Evolutionary conservation across 2,888 invertebrate species (phyloP).

Genomic region (Drosophila phalerata): DNA sequence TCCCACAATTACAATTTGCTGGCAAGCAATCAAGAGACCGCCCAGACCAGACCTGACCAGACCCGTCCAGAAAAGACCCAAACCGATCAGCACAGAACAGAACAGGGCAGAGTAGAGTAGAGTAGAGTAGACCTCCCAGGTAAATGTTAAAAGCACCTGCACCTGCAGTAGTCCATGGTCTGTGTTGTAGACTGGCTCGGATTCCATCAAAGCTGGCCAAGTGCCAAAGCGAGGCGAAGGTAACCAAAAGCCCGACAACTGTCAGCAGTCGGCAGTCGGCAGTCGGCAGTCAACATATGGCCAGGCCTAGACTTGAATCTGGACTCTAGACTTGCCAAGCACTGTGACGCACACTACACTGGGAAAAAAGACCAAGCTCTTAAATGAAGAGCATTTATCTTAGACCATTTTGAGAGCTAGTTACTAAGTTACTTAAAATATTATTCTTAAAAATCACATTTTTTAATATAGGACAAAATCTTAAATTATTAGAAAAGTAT

Average conservation of each 20-base stretch:
- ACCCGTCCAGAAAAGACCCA: not conserved
- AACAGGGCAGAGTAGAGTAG: not conserved
- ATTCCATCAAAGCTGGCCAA: conserved; percentile 51
- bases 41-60: conserved; percentile 2
- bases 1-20: conserved; percentile 81
- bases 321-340: conserved; percentile 33
- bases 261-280: conserved; percentile 33
- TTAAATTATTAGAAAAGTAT: no score
- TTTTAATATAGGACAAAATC: no score
- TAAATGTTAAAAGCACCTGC: conserved; percentile 39
- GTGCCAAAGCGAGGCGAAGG: conserved; percentile 45
- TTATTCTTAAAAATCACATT: no score
- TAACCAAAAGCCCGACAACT: conserved; percentile 56
- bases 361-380: no score
- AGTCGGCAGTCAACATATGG: conserved; percentile 43
- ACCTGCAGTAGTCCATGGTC: conserved; percentile 29
- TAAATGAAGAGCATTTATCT: no score
- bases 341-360: not conserved
- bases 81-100: conserved; percentile 15
- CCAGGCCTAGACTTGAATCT: conserved; percentile 53
- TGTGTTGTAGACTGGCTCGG: conserved; percentile 15
- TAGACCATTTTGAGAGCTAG: no score
- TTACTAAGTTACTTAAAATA: no score
- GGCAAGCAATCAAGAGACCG: conserved; percentile 77
- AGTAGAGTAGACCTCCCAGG: conserved; percentile 50